A percentile compares a stretch with the other conserved stretches of the same genome.
Evolutionary conservation across 2,113 vertebrate genomes (phyloP).

Genomic region (Podarcis cretensis): DNA sequence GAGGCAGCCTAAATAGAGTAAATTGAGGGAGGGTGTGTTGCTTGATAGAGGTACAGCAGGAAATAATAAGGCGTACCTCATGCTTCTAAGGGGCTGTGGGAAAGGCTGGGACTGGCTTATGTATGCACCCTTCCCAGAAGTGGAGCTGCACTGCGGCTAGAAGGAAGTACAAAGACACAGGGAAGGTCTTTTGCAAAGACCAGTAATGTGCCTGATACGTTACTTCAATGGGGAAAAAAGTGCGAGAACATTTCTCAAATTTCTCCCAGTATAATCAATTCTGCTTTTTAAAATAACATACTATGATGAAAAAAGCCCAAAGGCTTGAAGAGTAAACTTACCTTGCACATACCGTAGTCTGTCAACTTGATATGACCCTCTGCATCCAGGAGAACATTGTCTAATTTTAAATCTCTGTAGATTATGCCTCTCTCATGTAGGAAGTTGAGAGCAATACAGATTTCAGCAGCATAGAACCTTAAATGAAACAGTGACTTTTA

Average conservation of each 20-base stretch:
- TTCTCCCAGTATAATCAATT: not conserved
- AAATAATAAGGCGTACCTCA: not conserved
- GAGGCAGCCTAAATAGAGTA: not conserved
- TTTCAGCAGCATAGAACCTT: slow-evolving; percentile 99
- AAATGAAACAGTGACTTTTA: slow-evolving; percentile 5
- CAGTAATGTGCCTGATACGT: not conserved
- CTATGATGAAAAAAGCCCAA: fast-evolving
- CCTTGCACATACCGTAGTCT: slow-evolving; percentile 99
- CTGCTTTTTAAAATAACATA: not conserved
- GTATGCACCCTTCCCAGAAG: not conserved
- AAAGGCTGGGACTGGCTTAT: not conserved
- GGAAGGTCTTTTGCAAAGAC: not conserved
- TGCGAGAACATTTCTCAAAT: not conserved
- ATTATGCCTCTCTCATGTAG: slow-evolving; percentile 98
- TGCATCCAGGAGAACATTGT: slow-evolving; percentile 97
- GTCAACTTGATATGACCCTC: slow-evolving; percentile 98
- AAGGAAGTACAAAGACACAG: not conserved
- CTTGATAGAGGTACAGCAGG: not conserved
- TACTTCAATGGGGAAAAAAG: not conserved
- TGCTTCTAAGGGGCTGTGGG: not conserved
- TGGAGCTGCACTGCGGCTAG: not conserved
- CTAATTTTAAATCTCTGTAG: slow-evolving; percentile 96
- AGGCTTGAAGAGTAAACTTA: slow-evolving; percentile 33
- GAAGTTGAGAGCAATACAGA: slow-evolving; percentile 97
- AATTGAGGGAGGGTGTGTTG: not conserved